These are phyloP conservation scores for Heloderma charlesbogerti DNA, from an alignment of 2,113 vertebrate species.

Conservation along the genomic window DNA sequence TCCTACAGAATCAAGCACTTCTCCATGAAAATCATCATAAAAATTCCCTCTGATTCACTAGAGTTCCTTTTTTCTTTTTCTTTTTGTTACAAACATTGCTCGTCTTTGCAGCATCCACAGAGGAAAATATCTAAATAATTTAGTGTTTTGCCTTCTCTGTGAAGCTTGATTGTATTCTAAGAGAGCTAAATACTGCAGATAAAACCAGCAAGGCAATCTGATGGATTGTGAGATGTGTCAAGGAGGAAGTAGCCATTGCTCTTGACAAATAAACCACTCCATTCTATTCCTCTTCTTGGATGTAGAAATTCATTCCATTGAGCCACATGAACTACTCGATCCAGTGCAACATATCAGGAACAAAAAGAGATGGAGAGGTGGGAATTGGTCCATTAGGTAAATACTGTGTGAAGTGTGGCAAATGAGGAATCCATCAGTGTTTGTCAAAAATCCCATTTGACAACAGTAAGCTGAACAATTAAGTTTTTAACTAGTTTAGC, in stretches of 20 bases:
- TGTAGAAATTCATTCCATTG: background rate
- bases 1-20: background rate
- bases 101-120: background rate
- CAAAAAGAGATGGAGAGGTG: background rate
- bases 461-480: background rate
- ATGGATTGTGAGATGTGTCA: background rate
- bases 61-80: background rate
- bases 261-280: background rate
- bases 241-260: background rate
- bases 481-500: background rate
- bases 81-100: background rate
- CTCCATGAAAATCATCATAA: background rate
- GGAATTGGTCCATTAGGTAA: conserved; percentile 6
- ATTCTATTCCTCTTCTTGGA: background rate
- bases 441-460: conserved; percentile 2
- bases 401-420: background rate
- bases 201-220: background rate
- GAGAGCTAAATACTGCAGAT: background rate
- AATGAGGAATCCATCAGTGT: conserved; percentile 28
- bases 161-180: background rate
- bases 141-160: background rate
- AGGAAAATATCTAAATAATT: conserved; percentile 7
- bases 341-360: background rate
- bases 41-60: background rate
- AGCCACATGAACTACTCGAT: background rate